phyloP scores from a whole-genome alignment of 2,113 vertebrate genomes.

The Gallinago jamesoni region DNA sequence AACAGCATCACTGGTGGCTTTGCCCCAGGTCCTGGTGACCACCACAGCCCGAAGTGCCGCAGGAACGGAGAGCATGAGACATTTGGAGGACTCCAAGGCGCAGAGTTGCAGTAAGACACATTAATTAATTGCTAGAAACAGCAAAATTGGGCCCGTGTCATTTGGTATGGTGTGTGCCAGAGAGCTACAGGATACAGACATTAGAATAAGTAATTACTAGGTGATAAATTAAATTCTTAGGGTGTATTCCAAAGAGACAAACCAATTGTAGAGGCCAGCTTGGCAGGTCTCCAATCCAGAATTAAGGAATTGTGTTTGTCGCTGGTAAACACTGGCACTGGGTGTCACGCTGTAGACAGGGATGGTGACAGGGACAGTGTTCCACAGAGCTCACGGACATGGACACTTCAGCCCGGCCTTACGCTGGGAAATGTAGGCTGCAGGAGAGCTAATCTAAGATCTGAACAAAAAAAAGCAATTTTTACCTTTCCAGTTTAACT shows the following conservation, averaged over 20 bases:
- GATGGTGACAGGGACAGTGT: rapidly evolving
- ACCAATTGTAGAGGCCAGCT: too few species aligned
- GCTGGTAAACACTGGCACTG: background rate
- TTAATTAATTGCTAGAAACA: background rate
- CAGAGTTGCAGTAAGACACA: background rate
- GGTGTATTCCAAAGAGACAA: background rate
- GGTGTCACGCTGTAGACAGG: too few species aligned
- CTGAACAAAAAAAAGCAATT: background rate
- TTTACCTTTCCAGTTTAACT: background rate
- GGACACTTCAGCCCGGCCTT: background rate
- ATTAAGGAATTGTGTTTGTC: background rate
- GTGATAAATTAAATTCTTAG: background rate
- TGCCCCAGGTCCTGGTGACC: background rate
- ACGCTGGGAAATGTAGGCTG: rapidly evolving
- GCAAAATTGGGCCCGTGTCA: rapidly evolving
- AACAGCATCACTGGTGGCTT: background rate
- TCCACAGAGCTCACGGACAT: background rate
- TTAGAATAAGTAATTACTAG: background rate
- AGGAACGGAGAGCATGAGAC: background rate
- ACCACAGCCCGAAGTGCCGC: conserved; percentile 10
- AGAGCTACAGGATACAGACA: too few species aligned
- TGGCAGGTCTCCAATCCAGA: background rate
- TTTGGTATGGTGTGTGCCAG: rapidly evolving
- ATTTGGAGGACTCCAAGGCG: background rate
- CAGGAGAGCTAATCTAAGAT: background rate